A percentile compares a stretch with the other conserved stretches of the same genome.
These are phyloP conservation scores for Lepidocyrtinus sp. DNA, from an alignment of 2,888 invertebrate genomes.

Conservation along the genomic window DNA sequence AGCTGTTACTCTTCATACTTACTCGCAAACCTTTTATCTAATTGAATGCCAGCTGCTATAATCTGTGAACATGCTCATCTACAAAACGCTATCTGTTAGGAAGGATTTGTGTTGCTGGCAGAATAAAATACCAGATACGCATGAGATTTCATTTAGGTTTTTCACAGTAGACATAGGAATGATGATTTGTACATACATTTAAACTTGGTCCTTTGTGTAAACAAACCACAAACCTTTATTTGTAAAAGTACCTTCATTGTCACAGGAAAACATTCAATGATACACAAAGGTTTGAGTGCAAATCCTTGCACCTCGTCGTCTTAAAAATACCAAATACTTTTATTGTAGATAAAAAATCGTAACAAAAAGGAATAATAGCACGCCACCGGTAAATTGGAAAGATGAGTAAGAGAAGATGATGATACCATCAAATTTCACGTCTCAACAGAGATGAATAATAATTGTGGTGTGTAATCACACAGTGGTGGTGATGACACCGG, in stretches of 20 bases:
- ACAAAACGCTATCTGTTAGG: too few relatives aligned
- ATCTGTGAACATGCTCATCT: too few relatives aligned
- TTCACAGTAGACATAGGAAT: too few relatives aligned
- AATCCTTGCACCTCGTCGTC: constrained; percentile 57
- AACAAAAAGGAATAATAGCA: background rate
- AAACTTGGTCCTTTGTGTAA: constrained; percentile 51
- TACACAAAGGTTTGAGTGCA: constrained; percentile 37
- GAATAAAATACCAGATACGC: too few relatives aligned
- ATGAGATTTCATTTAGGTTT: too few relatives aligned
- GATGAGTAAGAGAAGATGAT: constrained; percentile 3
- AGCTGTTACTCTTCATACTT: too few relatives aligned
- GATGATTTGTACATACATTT: background rate
- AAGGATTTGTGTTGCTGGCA: too few relatives aligned
- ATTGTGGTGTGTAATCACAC: constrained; percentile 45
- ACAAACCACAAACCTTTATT: constrained; percentile 37
- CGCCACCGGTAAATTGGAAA: constrained; percentile 4
- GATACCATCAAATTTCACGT: constrained; percentile 54
- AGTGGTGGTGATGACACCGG: constrained; percentile 50
- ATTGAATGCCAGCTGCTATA: too few relatives aligned
- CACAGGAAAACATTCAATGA: constrained; percentile 37
- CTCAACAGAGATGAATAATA: constrained; percentile 47
- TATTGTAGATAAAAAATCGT: background rate
- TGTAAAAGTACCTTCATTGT: constrained; percentile 36
- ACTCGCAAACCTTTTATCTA: too few relatives aligned
- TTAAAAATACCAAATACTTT: constrained; percentile 31